Evolutionary conservation across 2,113 vertebrate species (phyloP), one percentile per base, ranked within the genome.

Genomic region (Macquaria australasica): DNA sequence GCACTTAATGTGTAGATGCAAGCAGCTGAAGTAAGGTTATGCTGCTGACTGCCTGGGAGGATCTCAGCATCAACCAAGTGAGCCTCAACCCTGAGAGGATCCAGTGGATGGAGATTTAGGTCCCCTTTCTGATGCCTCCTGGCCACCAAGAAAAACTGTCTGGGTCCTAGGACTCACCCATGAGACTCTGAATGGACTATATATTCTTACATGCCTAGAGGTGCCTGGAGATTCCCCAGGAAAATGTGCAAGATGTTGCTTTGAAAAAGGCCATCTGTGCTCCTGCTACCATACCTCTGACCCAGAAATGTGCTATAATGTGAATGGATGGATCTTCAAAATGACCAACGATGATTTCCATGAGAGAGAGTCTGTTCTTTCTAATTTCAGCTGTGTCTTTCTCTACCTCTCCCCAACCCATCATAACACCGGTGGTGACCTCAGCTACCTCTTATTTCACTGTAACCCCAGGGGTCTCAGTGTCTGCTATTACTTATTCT

Each of bases 401-500:
- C 18, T 75, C 15, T 37, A 21, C 21, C 48, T 72, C 45, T 67
- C 23, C 25, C 18, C 39, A 87, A 48, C 83, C 48, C 64, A 48
- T 80, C 60, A 64, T 83, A 74, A 82, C 67, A 83, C 74, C 64
- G 70, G 43, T 69, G n/a, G 85, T 86, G 83, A 91, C 88, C 85
- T 89, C 74, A 72, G 77, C 75, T 86, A 74, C 60, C 77, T 83
- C 60, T 81, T 89, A 84, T 88, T 90, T 87, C 82, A 83, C 51
- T 79, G 68, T 84, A 73, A 89, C 85, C 88, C 59, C 79, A 59
- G 74, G 79, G 85, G 80, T 85, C 79, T 85, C 55, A 39, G 34
- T 80, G 78, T 86, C 82, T 79, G 75, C 79, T 85, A 84, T 92
- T 89, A 89, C 81, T 89, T 83, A 89, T 89, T 89, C 85, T 79